Percentiles rank a stretch among this genome's conserved stretches.
Conservation (phyloP, 2,113 vertebrate species). For the Uropsilus gracilis region DNA sequence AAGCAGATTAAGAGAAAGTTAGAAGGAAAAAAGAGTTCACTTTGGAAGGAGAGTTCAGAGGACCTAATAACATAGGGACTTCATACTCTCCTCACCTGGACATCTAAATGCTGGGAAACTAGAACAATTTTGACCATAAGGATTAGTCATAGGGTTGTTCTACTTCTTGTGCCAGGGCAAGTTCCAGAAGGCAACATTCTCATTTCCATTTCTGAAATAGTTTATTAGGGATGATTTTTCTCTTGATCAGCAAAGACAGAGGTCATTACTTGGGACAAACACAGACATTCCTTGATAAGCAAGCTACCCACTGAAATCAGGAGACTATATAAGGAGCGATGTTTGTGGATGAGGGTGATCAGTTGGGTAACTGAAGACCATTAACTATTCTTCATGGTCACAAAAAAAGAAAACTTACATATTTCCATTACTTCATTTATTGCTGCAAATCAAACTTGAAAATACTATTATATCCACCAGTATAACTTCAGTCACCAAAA, state of each 20-base stretch:
- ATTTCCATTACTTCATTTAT: not conserved
- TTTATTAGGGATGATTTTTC: not conserved
- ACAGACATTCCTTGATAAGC: not conserved
- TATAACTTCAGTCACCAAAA: not conserved
- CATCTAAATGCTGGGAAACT: too few relatives aligned
- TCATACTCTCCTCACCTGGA: not conserved
- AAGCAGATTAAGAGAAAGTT: not conserved
- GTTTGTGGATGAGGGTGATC: not conserved
- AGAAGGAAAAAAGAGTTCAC: not conserved
- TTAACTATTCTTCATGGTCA: not conserved
- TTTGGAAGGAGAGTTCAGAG: not conserved
- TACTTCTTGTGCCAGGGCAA: not conserved
- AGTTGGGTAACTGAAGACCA: not conserved
- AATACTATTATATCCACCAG: not conserved
- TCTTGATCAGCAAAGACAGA: not conserved
- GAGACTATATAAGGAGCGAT: not conserved
- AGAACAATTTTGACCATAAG: not conserved
- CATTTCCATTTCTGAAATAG: not conserved
- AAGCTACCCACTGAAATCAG: not conserved
- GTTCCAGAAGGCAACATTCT: not conserved
- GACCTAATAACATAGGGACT: not conserved
- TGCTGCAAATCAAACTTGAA: not conserved
- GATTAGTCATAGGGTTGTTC: not conserved
- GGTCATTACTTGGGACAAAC: not conserved
- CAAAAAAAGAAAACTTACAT: not conserved